Conservation (phyloP, 2,888 invertebrate species). For the Stomorhina lunata region DNA sequence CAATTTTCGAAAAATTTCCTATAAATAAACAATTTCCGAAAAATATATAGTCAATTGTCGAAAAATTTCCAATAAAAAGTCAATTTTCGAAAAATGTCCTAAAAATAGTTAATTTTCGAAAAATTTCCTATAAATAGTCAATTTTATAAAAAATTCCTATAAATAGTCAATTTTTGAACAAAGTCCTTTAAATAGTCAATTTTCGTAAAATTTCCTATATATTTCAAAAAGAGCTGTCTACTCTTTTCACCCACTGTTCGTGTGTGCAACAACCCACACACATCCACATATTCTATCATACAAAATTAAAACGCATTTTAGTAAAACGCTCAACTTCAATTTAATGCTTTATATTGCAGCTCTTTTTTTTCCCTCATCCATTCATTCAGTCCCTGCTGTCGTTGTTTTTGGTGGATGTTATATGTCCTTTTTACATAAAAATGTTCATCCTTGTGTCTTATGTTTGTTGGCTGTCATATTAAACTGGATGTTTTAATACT, state of each 20-base stretch:
- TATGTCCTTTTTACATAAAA: slow-evolving; percentile 37
- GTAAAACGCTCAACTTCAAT: slow-evolving; percentile 27
- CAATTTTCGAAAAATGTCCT: too few relatives aligned
- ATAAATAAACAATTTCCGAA: too few relatives aligned
- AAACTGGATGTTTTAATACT: slow-evolving; percentile 31
- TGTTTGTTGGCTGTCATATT: slow-evolving; percentile 57
- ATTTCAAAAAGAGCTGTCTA: neutral
- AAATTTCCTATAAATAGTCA: too few relatives aligned
- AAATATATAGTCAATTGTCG: too few relatives aligned
- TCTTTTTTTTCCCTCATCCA: neutral
- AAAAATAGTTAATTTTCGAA: too few relatives aligned
- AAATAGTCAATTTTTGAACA: too few relatives aligned
- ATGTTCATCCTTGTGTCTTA: slow-evolving; percentile 35
- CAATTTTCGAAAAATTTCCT: too few relatives aligned
- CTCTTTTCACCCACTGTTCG: neutral
- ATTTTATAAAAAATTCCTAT: too few relatives aligned
- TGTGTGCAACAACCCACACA: neutral
- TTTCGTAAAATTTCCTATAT: too few relatives aligned
- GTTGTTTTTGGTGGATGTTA: slow-evolving; percentile 10
- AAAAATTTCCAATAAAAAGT: too few relatives aligned
- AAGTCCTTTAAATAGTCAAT: too few relatives aligned
- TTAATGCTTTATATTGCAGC: neutral
- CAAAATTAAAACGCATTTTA: slow-evolving; percentile 40
- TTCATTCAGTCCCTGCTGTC: too few relatives aligned
- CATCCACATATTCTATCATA: neutral